phyloP scores from a whole-genome alignment of 2,888 invertebrate species.

The Isoperla grammatica region DNA sequence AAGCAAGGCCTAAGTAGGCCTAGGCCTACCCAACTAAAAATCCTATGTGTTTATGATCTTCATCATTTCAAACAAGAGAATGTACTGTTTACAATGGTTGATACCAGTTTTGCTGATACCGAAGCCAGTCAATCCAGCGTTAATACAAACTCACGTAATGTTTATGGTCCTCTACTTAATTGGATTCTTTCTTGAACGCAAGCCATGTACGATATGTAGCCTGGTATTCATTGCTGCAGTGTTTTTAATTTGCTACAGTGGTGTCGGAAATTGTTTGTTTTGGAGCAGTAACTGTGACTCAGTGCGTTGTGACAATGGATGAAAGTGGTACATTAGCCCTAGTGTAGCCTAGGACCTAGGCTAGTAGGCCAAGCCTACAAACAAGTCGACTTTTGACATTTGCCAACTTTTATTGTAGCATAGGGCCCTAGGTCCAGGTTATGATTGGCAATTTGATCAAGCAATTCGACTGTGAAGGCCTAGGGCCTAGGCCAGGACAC shows the following conservation, averaged over 20 bases:
- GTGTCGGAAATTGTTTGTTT: slow-evolving; percentile 90
- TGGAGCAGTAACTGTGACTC: slow-evolving; percentile 77
- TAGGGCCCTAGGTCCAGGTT: too few relatives aligned
- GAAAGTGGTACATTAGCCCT: slow-evolving; percentile 17
- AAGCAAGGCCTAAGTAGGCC: too few relatives aligned
- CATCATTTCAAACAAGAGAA: slow-evolving; percentile 39
- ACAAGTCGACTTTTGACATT: too few relatives aligned
- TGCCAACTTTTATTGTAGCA: too few relatives aligned
- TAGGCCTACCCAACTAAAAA: too few relatives aligned
- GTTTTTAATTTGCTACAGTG: slow-evolving; percentile 92
- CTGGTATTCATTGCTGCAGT: slow-evolving; percentile 91
- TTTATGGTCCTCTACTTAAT: slow-evolving; percentile 95
- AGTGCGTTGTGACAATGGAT: slow-evolving; percentile 46
- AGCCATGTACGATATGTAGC: slow-evolving; percentile 96
- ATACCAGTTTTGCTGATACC: slow-evolving; percentile 95
- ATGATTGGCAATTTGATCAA: too few relatives aligned
- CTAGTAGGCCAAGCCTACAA: too few relatives aligned
- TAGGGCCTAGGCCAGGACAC: too few relatives aligned
- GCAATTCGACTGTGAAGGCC: too few relatives aligned
- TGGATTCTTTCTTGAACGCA: slow-evolving; percentile 94
- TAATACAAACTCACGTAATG: slow-evolving; percentile 94
- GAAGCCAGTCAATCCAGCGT: slow-evolving; percentile 93
- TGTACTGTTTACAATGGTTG: slow-evolving; percentile 98
- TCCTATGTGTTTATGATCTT: too few relatives aligned
- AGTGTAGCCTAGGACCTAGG: too few relatives aligned